Conservation (phyloP, 2,113 vertebrate genomes). For the Leptocoma aspasia region DNA sequence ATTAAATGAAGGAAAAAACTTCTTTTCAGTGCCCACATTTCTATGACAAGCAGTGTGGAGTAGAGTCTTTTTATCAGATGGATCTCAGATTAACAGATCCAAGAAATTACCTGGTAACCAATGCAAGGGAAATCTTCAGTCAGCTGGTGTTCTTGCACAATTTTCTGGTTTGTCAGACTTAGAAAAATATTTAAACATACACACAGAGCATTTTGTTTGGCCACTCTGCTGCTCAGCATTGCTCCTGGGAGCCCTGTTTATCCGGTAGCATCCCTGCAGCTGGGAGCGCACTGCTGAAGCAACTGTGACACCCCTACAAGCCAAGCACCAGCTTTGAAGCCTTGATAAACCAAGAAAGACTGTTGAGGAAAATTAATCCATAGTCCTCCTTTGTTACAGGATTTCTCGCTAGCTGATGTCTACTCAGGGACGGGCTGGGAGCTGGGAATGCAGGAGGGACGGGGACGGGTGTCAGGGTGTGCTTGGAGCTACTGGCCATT, state of each 20-base stretch:
- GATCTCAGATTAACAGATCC: background rate
- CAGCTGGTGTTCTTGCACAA: background rate
- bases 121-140: background rate
- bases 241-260: background rate
- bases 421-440: background rate
- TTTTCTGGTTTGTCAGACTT: background rate
- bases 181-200: background rate
- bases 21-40: background rate
- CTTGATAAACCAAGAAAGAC: rapidly evolving
- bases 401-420: background rate
- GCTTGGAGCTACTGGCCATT: background rate
- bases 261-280: background rate
- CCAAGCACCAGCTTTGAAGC: background rate
- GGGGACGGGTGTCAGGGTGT: background rate
- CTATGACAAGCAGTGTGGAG: background rate
- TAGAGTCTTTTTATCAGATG: background rate
- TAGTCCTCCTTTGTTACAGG: too few relatives aligned
- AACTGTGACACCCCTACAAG: background rate
- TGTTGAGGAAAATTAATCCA: rapidly evolving
- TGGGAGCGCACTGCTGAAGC: rapidly evolving
- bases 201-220: background rate
- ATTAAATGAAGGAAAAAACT: background rate
- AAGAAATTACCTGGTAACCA: background rate
- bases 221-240: background rate
- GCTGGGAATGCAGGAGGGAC: background rate